Evolutionary conservation across 2,113 vertebrate species (phyloP), one percentile per base, ranked within the genome.

Genomic region (Sturnus vulgaris): DNA sequence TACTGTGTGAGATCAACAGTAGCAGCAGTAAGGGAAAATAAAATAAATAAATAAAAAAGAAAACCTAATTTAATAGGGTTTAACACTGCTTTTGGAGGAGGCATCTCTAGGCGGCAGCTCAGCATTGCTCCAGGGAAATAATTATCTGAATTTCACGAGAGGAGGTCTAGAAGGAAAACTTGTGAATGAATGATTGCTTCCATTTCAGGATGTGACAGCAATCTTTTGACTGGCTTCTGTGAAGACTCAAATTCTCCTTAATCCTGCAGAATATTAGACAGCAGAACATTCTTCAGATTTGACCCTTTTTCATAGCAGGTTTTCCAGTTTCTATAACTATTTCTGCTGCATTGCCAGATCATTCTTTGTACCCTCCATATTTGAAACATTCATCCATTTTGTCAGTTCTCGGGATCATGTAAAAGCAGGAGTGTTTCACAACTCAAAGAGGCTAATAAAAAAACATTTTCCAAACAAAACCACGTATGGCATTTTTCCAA

Each of bases 141-240:
- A 61, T 94, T 88, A 84, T 50, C n/a, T 77, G 84, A 92, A 93
- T 86, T 95, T 90, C 63, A 82, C 72, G 91, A 80, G 55, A 87
- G 39, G n/a, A 80, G 20, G 65, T 92, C 61, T 93, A 79, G 70
- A 76, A 93, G 56, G 37, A 49, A 75, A 80, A 90, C 27, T 82
- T 4, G 5, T 69, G 66, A 95, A 84, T 94, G 91, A 96, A 89
- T 88, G 86, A 95, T 90, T 65, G 19, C 59, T 94, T 94, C 80
- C 20, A 69, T 82, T 87, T 93, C 63, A 64, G 57, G 16, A 89
- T 68, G 30, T 89, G 80, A 89, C 88, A 96, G 40, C 37, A 75
- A 33, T 87, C 44, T 77, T 92, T 82, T 92, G 76, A 86, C 63
- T 78, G 69, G 90, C 44, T 93, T 91, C 42, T 72, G 77, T 60